Percentiles rank a stretch among this genome's conserved stretches.
Evolutionary conservation across 2,797 vertebrate genomes (phyloP).

Genomic region (Darevskia nairensis): DNA sequence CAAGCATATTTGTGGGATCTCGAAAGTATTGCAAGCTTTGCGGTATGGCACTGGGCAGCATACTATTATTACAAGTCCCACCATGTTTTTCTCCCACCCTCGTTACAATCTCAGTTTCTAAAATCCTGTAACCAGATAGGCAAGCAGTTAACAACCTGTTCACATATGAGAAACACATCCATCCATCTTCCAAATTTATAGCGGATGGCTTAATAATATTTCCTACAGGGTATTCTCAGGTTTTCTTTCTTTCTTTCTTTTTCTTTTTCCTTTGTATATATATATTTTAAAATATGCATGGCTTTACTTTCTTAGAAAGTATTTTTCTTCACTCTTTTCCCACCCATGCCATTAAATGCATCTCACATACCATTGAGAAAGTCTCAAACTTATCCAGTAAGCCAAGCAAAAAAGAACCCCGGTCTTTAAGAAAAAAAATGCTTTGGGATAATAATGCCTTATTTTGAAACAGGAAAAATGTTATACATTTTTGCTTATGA

Average conservation of each 20-base stretch:
- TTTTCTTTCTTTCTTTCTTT: neutral
- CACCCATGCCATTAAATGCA: neutral
- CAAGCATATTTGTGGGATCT: neutral
- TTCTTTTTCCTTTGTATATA: neutral
- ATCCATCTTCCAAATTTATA: constrained; percentile 36
- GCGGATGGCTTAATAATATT: constrained; percentile 25
- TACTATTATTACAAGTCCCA: constrained; percentile 1
- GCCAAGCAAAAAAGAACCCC: neutral
- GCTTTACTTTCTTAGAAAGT: neutral
- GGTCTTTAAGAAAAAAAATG: fast-evolving
- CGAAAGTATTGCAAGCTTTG: neutral
- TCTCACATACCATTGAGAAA: constrained; percentile 23
- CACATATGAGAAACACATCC: constrained; percentile 21
- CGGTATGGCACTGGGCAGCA: neutral
- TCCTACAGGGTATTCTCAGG: fast-evolving
- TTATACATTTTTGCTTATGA: neutral
- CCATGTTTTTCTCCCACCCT: neutral
- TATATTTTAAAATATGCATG: neutral
- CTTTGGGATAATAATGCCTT: neutral
- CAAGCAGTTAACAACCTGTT: constrained; percentile 26
- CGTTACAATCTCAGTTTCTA: neutral
- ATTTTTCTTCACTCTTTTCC: neutral
- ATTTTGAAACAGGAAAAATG: neutral
- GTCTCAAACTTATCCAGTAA: constrained; percentile 31
- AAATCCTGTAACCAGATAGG: constrained; percentile 27